Percentiles rank a stretch among this genome's conserved stretches.
Conservation (phyloP, 2,797 vertebrate genomes). For the Manis javanica region DNA sequence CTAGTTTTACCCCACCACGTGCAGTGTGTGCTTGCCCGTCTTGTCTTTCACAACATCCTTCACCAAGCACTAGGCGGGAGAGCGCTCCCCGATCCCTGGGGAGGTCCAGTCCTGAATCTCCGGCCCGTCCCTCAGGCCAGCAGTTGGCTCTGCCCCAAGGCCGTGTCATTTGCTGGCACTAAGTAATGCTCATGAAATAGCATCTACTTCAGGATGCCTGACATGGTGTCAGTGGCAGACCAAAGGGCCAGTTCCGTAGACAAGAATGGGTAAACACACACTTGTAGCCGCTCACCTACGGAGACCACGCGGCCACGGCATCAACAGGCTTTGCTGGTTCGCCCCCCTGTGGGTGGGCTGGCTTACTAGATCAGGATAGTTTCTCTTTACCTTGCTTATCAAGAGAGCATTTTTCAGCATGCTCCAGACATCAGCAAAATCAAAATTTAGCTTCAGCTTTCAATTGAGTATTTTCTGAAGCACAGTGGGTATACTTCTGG, state of each 20-base stretch:
- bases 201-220: conserved; percentile 65
- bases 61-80: background rate
- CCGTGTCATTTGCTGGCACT: conserved; percentile 53
- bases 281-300: background rate
- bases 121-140: background rate
- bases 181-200: conserved; percentile 70
- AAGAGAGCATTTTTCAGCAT: background rate
- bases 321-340: background rate
- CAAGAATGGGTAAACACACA: background rate
- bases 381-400: background rate
- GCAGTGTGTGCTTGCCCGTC: background rate
- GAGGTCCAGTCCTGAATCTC: conserved; percentile 30
- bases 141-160: conserved; percentile 46
- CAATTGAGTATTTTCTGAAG: background rate
- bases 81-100: background rate
- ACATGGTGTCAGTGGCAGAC: background rate
- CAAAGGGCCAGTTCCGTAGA: background rate
- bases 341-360: background rate
- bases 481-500: background rate
- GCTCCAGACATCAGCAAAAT: background rate
- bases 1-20: background rate
- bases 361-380: background rate
- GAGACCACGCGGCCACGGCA: background rate
- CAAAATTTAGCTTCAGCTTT: background rate
- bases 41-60: background rate